Evolutionary conservation across 2,888 invertebrate species (phyloP), one percentile per base, ranked within the genome.

Genomic region (Cotesia congregata): DNA sequence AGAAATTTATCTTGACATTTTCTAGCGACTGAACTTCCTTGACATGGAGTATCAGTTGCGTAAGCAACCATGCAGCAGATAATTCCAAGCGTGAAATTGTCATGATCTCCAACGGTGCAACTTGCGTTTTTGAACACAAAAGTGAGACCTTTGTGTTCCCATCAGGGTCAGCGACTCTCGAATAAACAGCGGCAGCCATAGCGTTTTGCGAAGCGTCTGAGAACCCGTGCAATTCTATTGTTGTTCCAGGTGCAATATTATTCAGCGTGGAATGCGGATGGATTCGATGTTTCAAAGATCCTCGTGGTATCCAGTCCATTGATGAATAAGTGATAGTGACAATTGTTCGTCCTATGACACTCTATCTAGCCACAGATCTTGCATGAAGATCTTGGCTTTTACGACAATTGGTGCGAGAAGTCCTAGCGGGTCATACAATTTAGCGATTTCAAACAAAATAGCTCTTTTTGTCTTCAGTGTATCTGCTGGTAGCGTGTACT

Each of bases 151-250:
- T 4, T 6, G 0, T 20, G 5, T 20, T 30, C 1, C 20, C 65
- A 65, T 17, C 2, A 41, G 41, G 9, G 30, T 6, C 7, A 20
- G 7, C 41, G 12, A 78, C 59, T 30, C 62, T 73, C 6, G 74
- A 17, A 20, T 61, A 77, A 6, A 81, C 74, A 1, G 74, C 78
- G 0, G 78, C 81, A 5, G 75, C 65, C 77, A 75, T 74, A 5
- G 80, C 67, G 2, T 39, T 5, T 15, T 77, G 75, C 0, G 80
- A 80, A 0, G 81, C 80, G 9, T 80, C 80, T 0, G 76, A 67
- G 20, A 20, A 20, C 20, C 20, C 77, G 30, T 81, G 81, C 1
- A 80, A 7, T 68, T 80, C 80, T 0, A 76, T 40, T 0, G 38
- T 3, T 1, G 59, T 6, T 0, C 20, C 20, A 20, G 20, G 17